Conservation (phyloP, 2,888 invertebrate species). For the Hemistola chrysoprasaria region DNA sequence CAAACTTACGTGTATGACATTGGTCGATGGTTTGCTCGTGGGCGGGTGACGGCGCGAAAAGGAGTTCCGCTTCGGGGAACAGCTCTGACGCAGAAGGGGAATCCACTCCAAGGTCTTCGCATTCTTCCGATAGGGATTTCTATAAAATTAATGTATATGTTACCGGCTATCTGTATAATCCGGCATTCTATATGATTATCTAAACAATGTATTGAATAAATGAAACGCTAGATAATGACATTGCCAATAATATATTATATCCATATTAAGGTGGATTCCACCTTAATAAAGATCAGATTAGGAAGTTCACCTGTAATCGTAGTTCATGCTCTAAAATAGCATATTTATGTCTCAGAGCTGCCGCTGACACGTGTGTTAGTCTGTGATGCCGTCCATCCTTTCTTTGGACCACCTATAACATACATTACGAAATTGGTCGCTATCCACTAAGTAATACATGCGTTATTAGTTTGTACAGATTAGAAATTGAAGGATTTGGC, state of each 20-base stretch:
- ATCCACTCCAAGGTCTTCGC: conserved; percentile 90
- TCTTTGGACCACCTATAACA: conserved; percentile 67
- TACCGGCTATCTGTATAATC: too few species aligned
- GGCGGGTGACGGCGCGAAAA: conserved; percentile 88
- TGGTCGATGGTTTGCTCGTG: conserved; percentile 81
- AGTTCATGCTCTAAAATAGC: conserved; percentile 76
- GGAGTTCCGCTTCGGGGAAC: conserved; percentile 88
- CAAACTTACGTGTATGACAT: conserved; percentile 59
- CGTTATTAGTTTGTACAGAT: background rate
- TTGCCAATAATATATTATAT: too few species aligned
- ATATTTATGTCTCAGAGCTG: conserved; percentile 73
- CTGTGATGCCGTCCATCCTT: conserved; percentile 63
- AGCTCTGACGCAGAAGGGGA: conserved; percentile 90
- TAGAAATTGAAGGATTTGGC: too few species aligned
- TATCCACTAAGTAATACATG: background rate
- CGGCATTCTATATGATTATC: too few species aligned
- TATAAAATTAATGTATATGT: too few species aligned
- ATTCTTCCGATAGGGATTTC: conserved; percentile 89
- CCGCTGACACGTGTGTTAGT: conserved; percentile 66
- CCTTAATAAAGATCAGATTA: background rate
- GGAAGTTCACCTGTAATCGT: conserved; percentile 61
- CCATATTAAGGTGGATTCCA: too few species aligned
- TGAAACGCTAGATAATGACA: too few species aligned
- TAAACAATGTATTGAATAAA: too few species aligned
- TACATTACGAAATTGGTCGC: conserved; percentile 4